Percentiles rank a stretch among this genome's conserved stretches.
Conservation (phyloP, 2,888 invertebrate species). For the Hirtodrosophila histrioides region DNA sequence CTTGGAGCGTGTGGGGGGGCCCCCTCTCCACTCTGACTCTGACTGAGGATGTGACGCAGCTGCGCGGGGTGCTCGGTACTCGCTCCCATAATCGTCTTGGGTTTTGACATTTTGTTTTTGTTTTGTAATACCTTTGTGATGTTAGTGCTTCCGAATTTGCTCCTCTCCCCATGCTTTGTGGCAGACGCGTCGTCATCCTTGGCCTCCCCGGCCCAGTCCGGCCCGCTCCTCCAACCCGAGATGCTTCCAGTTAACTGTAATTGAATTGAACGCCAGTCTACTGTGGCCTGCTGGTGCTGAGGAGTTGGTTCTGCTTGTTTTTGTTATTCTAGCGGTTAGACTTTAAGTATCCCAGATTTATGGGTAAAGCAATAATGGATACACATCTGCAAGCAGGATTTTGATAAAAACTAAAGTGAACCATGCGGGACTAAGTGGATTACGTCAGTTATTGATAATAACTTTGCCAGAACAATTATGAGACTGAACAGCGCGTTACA, state of each 20-base stretch:
- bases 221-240: slow-evolving; percentile 11
- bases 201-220: slow-evolving; percentile 1
- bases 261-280: slow-evolving; percentile 65
- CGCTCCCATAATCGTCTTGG: slow-evolving; percentile 77
- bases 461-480: background rate
- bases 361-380: slow-evolving; percentile 40
- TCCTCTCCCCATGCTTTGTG: slow-evolving; percentile 6
- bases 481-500: background rate
- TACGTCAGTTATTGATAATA: slow-evolving; percentile 23
- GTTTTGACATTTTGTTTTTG: slow-evolving; percentile 80
- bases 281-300: slow-evolving; percentile 4
- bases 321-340: slow-evolving; percentile 7
- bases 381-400: slow-evolving; percentile 22
- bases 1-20: slow-evolving; percentile 14
- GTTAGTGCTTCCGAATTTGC: slow-evolving; percentile 64
- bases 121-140: slow-evolving; percentile 78
- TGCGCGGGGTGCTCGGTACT: slow-evolving; percentile 61
- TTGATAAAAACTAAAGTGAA: slow-evolving; percentile 5
- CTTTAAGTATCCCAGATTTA: slow-evolving; percentile 42
- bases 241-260: slow-evolving; percentile 72
- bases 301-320: background rate
- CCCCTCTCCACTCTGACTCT: background rate
- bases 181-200: too few relatives aligned
- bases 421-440: slow-evolving; percentile 13
- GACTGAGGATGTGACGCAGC: slow-evolving; percentile 58